These are phyloP conservation scores for Apamea anceps DNA, from an alignment of 2,888 invertebrate species.

Conservation along the genomic window DNA sequence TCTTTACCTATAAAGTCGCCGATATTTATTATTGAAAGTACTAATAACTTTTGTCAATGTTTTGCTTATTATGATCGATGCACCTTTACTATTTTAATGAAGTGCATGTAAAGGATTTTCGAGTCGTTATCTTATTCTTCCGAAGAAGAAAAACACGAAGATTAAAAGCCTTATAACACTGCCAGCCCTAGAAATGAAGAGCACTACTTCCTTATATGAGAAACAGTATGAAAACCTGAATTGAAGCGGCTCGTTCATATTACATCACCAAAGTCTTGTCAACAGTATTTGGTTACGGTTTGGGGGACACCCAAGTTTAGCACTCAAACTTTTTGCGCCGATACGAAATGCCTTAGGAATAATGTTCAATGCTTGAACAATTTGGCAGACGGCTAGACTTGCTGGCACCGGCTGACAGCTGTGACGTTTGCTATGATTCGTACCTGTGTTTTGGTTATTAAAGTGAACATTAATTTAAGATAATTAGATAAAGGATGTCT, in stretches of 20 bases:
- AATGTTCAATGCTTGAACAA: conserved; percentile 46
- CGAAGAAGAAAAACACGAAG: not conserved
- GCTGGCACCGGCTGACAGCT: conserved; percentile 38
- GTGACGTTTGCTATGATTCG: conserved; percentile 18
- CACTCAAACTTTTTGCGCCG: conserved; percentile 28
- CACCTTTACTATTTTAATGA: no score
- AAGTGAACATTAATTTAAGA: conserved; percentile 11
- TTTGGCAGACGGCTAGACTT: conserved; percentile 55
- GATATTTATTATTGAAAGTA: no score
- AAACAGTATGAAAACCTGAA: not conserved
- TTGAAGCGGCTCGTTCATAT: not conserved
- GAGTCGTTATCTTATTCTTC: not conserved
- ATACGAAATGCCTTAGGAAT: conserved; percentile 27
- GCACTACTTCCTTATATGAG: not conserved
- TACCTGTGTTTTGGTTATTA: conserved; percentile 31
- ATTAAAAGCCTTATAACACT: not conserved
- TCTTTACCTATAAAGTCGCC: no score
- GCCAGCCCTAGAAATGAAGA: not conserved
- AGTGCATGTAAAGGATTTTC: not conserved
- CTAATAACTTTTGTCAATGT: no score
- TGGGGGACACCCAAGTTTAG: conserved; percentile 33
- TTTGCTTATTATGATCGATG: no score
- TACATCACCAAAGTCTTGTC: conserved; percentile 26
- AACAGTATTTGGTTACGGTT: conserved; percentile 42
- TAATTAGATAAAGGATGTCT: not conserved